Evolutionary conservation across 30 jellyfish, hydroid and myxozoan genomes (phyloP).

Genomic region (Turritopsis rubra): DNA sequence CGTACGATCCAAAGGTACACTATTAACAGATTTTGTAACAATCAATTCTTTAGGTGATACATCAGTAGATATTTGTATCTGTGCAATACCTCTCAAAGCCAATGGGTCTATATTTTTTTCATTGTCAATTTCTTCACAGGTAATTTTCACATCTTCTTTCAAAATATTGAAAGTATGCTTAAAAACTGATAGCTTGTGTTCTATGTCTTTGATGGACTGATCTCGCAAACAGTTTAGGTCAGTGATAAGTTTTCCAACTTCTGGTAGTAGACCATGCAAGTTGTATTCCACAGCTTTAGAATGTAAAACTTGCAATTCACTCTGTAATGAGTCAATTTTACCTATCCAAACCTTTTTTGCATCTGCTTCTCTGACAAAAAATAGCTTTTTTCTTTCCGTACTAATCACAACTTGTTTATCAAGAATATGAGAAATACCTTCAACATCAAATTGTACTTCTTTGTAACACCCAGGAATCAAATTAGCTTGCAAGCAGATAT

Average conservation of each 20-base stretch:
- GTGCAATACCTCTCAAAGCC: neutral
- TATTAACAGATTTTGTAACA: neutral
- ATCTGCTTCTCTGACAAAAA: neutral
- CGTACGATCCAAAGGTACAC: neutral
- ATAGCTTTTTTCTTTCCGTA: too few relatives aligned
- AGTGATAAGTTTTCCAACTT: neutral
- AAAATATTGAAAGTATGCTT: neutral
- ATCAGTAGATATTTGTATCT: neutral
- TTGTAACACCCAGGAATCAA: neutral
- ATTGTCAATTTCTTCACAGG: neutral
- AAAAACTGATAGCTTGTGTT: neutral
- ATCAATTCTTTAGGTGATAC: neutral
- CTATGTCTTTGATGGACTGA: neutral
- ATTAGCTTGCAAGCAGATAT: neutral
- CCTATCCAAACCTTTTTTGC: neutral
- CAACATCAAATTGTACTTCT: neutral
- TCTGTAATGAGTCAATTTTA: neutral
- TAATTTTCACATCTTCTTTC: neutral
- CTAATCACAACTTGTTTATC: neutral
- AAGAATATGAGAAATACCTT: neutral
- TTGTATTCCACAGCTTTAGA: neutral
- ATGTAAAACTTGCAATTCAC: neutral
- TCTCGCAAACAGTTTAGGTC: neutral
- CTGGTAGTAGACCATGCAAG: neutral
- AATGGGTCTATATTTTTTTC: constrained; percentile 1